Conservation (phyloP, 2,113 vertebrate species). For the Burhinus oedicnemus region DNA sequence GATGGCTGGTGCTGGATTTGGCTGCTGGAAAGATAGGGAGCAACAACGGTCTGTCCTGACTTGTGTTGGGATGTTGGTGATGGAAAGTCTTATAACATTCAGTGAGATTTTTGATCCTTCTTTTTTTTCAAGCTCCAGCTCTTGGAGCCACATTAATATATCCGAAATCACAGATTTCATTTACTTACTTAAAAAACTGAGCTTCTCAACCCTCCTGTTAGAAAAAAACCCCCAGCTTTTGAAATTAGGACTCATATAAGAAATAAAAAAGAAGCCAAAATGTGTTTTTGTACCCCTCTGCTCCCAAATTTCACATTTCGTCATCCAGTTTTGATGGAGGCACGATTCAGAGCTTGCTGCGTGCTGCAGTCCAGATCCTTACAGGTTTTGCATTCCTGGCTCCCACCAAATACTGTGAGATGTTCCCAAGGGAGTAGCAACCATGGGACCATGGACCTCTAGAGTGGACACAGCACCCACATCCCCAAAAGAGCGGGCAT, state of each 20-base stretch:
- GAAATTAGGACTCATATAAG: not conserved
- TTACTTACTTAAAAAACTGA: not conserved
- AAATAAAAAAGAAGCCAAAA: not conserved
- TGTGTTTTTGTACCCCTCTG: not conserved
- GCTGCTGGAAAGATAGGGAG: not conserved
- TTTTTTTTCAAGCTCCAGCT: not conserved
- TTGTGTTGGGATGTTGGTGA: not conserved
- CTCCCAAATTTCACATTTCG: not conserved
- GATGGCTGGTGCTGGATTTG: not conserved
- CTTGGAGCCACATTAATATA: not conserved
- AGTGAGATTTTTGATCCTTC: not conserved
- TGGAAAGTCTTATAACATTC: not conserved
- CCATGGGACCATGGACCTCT: not conserved
- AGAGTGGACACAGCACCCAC: accelerated
- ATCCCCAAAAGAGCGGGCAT: not conserved
- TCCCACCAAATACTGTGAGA: not conserved
- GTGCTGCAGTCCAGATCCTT: not conserved
- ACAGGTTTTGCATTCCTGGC: not conserved
- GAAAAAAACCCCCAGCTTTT: not conserved
- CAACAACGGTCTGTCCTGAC: not conserved
- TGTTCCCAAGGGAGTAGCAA: not conserved
- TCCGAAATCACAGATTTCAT: not conserved
- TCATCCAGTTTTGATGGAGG: not conserved
- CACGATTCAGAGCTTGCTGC: not conserved
- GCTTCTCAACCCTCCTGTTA: not conserved